These are phyloP conservation scores for Stichodactyla helianthus DNA, from an alignment of 64 coral and sea anemone species.

Conservation along the genomic window DNA sequence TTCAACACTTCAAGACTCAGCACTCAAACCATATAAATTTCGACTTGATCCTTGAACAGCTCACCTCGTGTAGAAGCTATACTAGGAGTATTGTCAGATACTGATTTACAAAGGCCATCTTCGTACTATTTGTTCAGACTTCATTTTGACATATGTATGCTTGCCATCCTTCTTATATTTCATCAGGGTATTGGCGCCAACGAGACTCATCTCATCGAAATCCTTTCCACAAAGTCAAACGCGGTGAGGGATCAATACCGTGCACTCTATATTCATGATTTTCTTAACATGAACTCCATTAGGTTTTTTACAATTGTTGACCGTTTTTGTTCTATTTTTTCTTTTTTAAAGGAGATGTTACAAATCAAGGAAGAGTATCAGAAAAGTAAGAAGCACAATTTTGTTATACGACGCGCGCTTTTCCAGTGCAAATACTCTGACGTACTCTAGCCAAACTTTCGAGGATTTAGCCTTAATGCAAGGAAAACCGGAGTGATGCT, in stretches of 20 bases:
- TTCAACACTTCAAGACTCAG: too few relatives aligned
- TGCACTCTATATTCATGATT: background rate
- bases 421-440: background rate
- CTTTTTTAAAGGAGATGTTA: conserved; percentile 29
- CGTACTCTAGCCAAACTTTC: too few relatives aligned
- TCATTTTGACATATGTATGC: too few relatives aligned
- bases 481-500: too few relatives aligned
- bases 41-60: background rate
- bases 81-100: background rate
- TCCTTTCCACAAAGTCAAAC: conserved; percentile 65
- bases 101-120: background rate
- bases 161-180: too few relatives aligned
- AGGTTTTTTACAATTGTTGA: too few relatives aligned
- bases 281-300: background rate
- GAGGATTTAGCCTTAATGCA: too few relatives aligned
- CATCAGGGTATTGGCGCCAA: conserved; percentile 74
- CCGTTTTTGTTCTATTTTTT: background rate
- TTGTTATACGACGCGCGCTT: background rate
- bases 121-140: too few relatives aligned
- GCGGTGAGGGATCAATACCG: conserved; percentile 27
- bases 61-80: too few relatives aligned
- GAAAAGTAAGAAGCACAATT: conserved; percentile 47
- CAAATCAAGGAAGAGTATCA: conserved; percentile 51
- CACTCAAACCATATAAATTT: too few relatives aligned
- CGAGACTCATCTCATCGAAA: conserved; percentile 69